Evolutionary conservation across 2,888 invertebrate species (phyloP), one percentile per base, ranked within the genome.

Genomic region (Caenorhabditis sp.): DNA sequence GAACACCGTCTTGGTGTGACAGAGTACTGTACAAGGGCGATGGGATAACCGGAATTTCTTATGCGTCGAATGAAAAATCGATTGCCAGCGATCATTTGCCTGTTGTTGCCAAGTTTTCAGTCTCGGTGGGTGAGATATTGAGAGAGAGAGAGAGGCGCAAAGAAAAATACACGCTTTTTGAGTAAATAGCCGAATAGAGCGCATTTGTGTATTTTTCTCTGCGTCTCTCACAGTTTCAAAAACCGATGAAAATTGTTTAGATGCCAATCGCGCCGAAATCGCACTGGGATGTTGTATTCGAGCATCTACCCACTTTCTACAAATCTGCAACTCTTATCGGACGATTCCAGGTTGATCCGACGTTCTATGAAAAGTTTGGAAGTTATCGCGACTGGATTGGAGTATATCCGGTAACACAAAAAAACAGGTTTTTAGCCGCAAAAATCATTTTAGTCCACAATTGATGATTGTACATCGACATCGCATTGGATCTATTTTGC

Each of bases 1-100:
- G 97, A 82, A 93, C 94, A 1, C 97, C 97, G 0, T 97, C 97
- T 0, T 99, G 96, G 94, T 97, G 96, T 88, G 99, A 99, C 89
- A 91, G 97, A 74, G 92, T 99, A 78, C 91, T 99, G 67, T 97
- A 93, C 93, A 93, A 92, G 90, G 96, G 69, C n/a, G 75, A 75
- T 23, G 67, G 67, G 19, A 64, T 75, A 17, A 50, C n/a, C 0
- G 61, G 62, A 43, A 3, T 64, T 0, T 53, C 51, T 1, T 84
- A 84, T 62, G 27, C 60, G 27, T 81, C 80, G 14, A 75, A 72
- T 55, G 64, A 66, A 4, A 60, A 64, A 12, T 75, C 80, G 14
- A 63, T 74, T 2, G 55, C 61, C 0, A 83, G 82, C 64, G 85
- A 85, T 59, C 85, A 85, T 63, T 68, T 81, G 2, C 85, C 85